Percentiles rank a stretch among this genome's conserved stretches.
Conservation (phyloP, 1,140 invertebrate species). For the Drosophila trapezifrons region DNA sequence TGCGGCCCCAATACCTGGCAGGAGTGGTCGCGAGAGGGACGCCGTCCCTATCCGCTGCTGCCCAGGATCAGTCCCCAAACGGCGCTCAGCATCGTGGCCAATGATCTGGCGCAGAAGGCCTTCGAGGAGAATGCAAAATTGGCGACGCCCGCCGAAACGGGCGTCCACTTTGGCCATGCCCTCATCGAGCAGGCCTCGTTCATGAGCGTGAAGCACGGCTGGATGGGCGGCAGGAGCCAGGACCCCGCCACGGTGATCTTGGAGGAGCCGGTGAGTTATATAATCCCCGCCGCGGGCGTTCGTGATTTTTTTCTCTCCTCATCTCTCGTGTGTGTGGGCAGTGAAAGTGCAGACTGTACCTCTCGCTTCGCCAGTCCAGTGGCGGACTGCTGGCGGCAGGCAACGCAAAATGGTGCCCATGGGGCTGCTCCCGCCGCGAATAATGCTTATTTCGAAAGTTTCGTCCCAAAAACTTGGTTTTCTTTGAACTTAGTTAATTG, state of each 20-base stretch:
- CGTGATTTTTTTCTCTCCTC: background rate
- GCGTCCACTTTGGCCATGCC: conserved; percentile 49
- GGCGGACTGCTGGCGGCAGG: background rate
- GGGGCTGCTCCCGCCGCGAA: background rate
- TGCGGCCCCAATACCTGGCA: conserved; percentile 91
- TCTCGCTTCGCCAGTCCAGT: background rate
- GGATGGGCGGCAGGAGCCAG: conserved; percentile 25
- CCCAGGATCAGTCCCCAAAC: conserved; percentile 92
- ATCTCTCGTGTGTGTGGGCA: conserved; percentile 40
- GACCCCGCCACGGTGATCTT: conserved; percentile 58
- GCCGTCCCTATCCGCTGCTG: conserved; percentile 91
- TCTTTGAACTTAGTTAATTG: background rate
- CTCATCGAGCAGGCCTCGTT: conserved; percentile 55
- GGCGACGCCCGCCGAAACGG: conserved; percentile 80
- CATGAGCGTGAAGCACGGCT: conserved; percentile 49
- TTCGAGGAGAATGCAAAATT: conserved; percentile 85
- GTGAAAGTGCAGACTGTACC: conserved; percentile 75
- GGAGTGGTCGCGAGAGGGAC: conserved; percentile 94
- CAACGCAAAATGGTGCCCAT: background rate
- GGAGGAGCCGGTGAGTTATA: conserved; percentile 82
- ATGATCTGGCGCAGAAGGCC: conserved; percentile 86
- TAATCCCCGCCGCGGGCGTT: conserved; percentile 35
- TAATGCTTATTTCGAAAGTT: background rate
- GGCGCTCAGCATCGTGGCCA: conserved; percentile 93
- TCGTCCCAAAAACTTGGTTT: background rate